These are phyloP conservation scores for Capricornis sumatraensis DNA, from an alignment of 2,113 vertebrate species.

Conservation along the genomic window DNA sequence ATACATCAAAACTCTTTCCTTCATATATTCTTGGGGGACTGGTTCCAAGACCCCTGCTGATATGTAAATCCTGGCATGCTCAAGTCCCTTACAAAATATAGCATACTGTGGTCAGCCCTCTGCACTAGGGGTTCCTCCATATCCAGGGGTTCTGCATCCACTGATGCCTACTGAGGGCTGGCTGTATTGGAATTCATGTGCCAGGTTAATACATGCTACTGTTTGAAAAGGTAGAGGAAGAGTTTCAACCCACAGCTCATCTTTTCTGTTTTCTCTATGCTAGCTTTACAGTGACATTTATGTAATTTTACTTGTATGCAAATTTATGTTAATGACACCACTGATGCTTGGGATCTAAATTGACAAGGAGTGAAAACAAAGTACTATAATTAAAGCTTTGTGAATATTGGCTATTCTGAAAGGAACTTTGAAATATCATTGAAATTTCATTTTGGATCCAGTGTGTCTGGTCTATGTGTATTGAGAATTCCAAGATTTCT, in stretches of 20 bases:
- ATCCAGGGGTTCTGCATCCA: background rate
- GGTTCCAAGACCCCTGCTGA: background rate
- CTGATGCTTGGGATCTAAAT: slow-evolving; percentile 60
- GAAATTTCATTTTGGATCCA: slow-evolving; percentile 34
- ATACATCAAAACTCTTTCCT: background rate
- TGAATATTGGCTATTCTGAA: slow-evolving; percentile 53
- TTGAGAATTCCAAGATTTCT: slow-evolving; percentile 6
- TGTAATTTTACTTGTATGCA: slow-evolving; percentile 72
- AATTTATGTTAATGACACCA: slow-evolving; percentile 71
- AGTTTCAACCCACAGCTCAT: slow-evolving; percentile 62
- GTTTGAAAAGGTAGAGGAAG: slow-evolving; percentile 56
- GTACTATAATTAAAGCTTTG: slow-evolving; percentile 21
- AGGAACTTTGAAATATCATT: slow-evolving; percentile 61
- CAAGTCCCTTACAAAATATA: background rate
- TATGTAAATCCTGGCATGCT: background rate
- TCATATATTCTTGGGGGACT: background rate
- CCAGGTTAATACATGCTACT: slow-evolving; percentile 56
- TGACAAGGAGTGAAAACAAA: slow-evolving; percentile 38
- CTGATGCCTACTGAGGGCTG: background rate
- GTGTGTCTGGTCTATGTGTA: background rate
- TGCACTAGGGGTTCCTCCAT: background rate
- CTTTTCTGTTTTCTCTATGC: slow-evolving; percentile 50
- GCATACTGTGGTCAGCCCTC: too few species aligned
- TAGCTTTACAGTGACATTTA: slow-evolving; percentile 68
- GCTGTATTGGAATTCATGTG: background rate